Base-by-base conservation (phyloP, 2,113 vertebrate genomes). In the Protomyctophum bolini region DNA sequence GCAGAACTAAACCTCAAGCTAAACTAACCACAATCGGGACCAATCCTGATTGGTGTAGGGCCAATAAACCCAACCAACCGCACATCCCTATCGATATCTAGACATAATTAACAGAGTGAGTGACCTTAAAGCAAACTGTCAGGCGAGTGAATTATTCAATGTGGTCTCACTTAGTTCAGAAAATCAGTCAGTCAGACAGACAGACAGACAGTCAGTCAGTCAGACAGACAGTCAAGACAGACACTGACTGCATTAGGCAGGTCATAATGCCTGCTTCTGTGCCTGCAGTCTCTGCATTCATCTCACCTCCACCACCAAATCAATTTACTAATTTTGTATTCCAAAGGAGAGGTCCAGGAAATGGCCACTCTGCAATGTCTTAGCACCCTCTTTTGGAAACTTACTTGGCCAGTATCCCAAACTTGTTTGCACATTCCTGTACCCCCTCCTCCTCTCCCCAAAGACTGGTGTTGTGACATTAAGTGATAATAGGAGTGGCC, bases 141-240 rank as follows among this genome's bases (percentile, higher is more conserved):
- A 14, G 54, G 56, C 56, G 1, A 71, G 61, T 63, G 9, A 7
- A 76, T 80, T 84, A 81, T 75, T 87, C 75, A 84, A 78, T 81
- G 74, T 68, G 83, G 69, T 86, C 83, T 81, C 83, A 87, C 80
- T 87, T 86, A 70, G 80, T 71, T 83, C 70, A 59, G 4, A 81
- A 82, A 85, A 74, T 84, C 59, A 65, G 57, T 63, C 85, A 87
- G 82, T 84, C 86, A 89, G 86, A 77, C 46, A 55, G 55, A 14
- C 45, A 58, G 66, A 56, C 49, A 68, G 73, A 10, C 68, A 58
- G 66, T 85, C 86, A 89, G 86, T 79, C 46, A 68, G 73, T 8
- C 68, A 58, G 66, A 56, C 49, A 68, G 73, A 10, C 68, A 58
- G 66, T 55, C 66, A 45, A 52, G 51, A 12, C 11, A 55, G 55